Evolutionary conservation across 2,888 invertebrate genomes (phyloP).

Genomic region (Petrophora chlorosata): DNA sequence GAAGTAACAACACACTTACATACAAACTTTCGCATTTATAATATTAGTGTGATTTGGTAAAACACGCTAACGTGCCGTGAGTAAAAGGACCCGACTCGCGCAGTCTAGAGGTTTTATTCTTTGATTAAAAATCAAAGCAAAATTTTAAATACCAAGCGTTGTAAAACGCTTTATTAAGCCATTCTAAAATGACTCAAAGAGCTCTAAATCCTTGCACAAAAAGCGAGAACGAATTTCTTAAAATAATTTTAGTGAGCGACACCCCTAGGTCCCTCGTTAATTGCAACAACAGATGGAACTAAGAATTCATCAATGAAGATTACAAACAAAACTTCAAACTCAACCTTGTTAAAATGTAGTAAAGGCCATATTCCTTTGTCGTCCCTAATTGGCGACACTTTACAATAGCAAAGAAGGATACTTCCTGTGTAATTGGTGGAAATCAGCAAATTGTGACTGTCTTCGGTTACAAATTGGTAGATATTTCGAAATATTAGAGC

Average conservation of each 20-base stretch:
- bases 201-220: no score
- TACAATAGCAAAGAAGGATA: slow-evolving; percentile 20
- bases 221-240: no score
- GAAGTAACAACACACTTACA: no score
- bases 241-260: slow-evolving; percentile 3
- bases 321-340: slow-evolving; percentile 6
- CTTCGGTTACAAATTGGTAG: slow-evolving; percentile 20
- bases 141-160: no score
- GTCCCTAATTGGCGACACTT: slow-evolving; percentile 29
- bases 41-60: no score
- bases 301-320: slow-evolving; percentile 48
- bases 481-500: slow-evolving; percentile 15
- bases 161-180: no score
- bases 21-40: no score
- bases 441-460: slow-evolving; percentile 26
- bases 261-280: slow-evolving; percentile 46
- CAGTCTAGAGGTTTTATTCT: no score
- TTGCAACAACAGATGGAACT: slow-evolving; percentile 51
- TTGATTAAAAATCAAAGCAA: no score
- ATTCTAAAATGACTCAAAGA: no score
- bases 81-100: no score
- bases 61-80: no score
- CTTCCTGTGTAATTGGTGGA: slow-evolving; percentile 20
- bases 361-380: slow-evolving; percentile 14
- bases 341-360: not conserved